Evolutionary conservation across 30 jellyfish, hydroid and myxozoan genomes (phyloP).

Genomic region (Aurelia aurita): DNA sequence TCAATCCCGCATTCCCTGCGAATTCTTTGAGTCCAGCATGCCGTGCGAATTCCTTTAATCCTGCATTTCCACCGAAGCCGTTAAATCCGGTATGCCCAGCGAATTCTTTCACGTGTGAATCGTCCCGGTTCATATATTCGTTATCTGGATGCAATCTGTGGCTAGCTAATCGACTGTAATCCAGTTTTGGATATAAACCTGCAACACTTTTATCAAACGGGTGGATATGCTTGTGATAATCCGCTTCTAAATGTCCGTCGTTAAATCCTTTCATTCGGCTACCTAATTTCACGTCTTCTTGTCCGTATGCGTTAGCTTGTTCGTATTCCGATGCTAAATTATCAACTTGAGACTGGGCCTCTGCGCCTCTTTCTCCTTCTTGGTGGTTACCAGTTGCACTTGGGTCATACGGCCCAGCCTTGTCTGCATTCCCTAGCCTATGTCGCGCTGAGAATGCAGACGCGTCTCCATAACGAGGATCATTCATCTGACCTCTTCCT

Average conservation of each 20-base stretch:
- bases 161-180: neutral
- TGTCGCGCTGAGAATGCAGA: conserved; percentile 38
- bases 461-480: conserved; percentile 18
- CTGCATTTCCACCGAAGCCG: neutral
- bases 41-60: conserved; percentile 1
- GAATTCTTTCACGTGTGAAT: conserved; percentile 1
- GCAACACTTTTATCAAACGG: conserved; percentile 30
- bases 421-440: neutral
- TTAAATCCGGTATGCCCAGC: conserved; percentile 18
- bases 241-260: conserved; percentile 1
- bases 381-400: conserved; percentile 10
- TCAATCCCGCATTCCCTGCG: conserved; percentile 10
- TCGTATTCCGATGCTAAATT: conserved; percentile 68
- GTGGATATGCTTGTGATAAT: neutral
- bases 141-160: neutral
- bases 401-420: conserved; percentile 21
- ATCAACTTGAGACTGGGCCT: conserved; percentile 41
- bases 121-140: neutral
- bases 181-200: neutral
- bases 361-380: conserved; percentile 9
- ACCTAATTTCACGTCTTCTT: conserved; percentile 37
- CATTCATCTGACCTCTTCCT: conserved; percentile 22
- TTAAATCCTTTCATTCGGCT: neutral
- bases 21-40: conserved; percentile 1
- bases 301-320: conserved; percentile 64